A percentile compares a stretch with the other conserved stretches of the same genome.
Evolutionary conservation across 2,797 vertebrate genomes (phyloP).

Genomic region (Cynopterus sphinx): DNA sequence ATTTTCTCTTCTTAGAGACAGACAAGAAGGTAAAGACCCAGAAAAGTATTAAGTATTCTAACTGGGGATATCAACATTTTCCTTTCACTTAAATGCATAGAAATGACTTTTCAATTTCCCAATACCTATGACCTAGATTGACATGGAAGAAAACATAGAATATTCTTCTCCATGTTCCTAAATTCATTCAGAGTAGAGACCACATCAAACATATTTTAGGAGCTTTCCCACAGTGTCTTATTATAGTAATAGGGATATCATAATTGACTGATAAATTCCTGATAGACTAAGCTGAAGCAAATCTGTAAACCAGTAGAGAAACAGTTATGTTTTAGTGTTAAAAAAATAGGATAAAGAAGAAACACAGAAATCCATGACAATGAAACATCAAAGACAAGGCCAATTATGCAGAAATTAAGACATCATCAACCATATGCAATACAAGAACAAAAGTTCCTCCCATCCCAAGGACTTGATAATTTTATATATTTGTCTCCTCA

Average conservation of each 20-base stretch:
- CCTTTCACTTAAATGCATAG: neutral
- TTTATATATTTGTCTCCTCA: conserved; percentile 13
- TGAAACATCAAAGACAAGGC: neutral
- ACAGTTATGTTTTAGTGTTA: neutral
- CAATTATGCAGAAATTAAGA: neutral
- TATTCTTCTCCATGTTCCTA: neutral
- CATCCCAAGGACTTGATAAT: neutral
- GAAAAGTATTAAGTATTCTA: conserved; percentile 1
- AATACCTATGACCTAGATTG: neutral
- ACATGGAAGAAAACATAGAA: neutral
- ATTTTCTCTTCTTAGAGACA: neutral
- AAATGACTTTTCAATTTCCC: neutral
- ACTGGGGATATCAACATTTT: neutral
- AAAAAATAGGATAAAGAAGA: neutral
- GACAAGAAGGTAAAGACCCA: neutral
- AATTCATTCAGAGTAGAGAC: neutral
- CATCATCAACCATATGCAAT: neutral
- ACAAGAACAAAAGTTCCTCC: conserved; percentile 12
- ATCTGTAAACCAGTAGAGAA: neutral
- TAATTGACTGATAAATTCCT: neutral
- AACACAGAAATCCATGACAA: neutral
- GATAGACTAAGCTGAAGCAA: neutral
- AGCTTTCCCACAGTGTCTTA: neutral
- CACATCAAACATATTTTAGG: neutral
- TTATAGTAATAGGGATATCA: neutral